Evolutionary conservation across 1,140 invertebrate species (phyloP).

Genomic region (Acromyrmex echinatior): DNA sequence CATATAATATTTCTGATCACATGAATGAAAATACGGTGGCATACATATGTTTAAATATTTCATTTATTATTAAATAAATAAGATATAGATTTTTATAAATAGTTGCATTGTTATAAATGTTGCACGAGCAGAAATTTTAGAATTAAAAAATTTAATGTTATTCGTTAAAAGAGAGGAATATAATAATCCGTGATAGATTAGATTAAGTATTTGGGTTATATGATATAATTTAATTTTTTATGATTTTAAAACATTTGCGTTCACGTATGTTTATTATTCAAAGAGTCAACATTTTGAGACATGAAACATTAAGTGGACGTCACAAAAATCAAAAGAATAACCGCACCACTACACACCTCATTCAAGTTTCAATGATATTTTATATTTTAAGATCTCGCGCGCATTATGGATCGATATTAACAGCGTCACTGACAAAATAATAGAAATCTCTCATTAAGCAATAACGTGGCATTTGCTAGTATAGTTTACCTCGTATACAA

Average conservation of each 20-base stretch:
- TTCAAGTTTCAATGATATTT: slow-evolving; percentile 34
- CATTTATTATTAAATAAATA: slow-evolving; percentile 16
- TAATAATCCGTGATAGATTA: not conserved
- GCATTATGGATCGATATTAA: slow-evolving; percentile 20
- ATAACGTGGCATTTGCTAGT: slow-evolving; percentile 28
- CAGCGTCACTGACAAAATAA: slow-evolving; percentile 30
- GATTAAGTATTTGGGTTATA: not conserved
- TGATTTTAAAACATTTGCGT: not conserved
- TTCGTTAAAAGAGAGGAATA: not conserved
- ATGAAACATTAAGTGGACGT: not conserved
- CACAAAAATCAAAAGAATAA: not conserved
- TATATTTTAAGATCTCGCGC: slow-evolving; percentile 18
- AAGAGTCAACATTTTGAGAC: not conserved
- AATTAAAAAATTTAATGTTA: not conserved
- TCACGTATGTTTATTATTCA: not conserved
- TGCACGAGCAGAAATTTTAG: not conserved
- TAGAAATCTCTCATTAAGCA: slow-evolving; percentile 54
- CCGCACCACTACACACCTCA: not conserved
- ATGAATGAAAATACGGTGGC: not conserved
- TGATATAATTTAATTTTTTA: not conserved
- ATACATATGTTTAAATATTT: not conserved
- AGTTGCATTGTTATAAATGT: no score
- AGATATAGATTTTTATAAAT: not conserved
- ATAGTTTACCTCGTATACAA: slow-evolving; percentile 47
- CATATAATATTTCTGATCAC: not conserved